phyloP scores from a whole-genome alignment of 2,113 vertebrate genomes.

The Oryzias melastigma region DNA sequence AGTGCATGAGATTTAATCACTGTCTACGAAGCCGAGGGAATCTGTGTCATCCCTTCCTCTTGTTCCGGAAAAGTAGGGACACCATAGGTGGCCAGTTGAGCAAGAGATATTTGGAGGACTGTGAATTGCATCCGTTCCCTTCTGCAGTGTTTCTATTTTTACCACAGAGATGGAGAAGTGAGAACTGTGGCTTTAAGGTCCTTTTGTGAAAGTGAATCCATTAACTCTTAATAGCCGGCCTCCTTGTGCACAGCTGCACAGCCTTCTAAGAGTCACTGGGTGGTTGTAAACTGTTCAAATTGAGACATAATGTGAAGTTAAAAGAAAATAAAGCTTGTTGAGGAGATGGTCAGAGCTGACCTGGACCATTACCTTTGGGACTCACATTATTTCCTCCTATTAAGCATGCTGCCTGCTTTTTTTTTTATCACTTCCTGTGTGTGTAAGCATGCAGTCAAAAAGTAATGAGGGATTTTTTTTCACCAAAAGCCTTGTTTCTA shows the following conservation, averaged over 20 bases:
- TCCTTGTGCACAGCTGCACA: slow-evolving; percentile 62
- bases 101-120: slow-evolving; percentile 73
- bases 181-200: slow-evolving; percentile 77
- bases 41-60: slow-evolving; percentile 28
- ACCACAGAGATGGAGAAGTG: slow-evolving; percentile 62
- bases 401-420: slow-evolving; percentile 12
- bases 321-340: slow-evolving; percentile 29
- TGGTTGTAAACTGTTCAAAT: slow-evolving; percentile 44
- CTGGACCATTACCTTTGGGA: slow-evolving; percentile 29
- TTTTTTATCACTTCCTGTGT: neutral
- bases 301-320: slow-evolving; percentile 32
- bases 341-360: slow-evolving; percentile 37
- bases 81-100: slow-evolving; percentile 59
- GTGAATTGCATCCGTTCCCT: slow-evolving; percentile 74
- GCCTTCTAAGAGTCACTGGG: slow-evolving; percentile 43
- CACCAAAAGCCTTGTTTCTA: neutral
- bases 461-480: neutral
- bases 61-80: slow-evolving; percentile 30
- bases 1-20: slow-evolving; percentile 69
- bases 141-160: slow-evolving; percentile 79
- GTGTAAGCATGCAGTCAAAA: slow-evolving; percentile 1
- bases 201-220: slow-evolving; percentile 78
- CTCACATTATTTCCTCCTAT: slow-evolving; percentile 36
- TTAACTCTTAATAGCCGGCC: slow-evolving; percentile 75
- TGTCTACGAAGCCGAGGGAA: slow-evolving; percentile 47